Evolutionary conservation across 2,888 invertebrate species (phyloP).

Genomic region (Hypomecis atomaria): DNA sequence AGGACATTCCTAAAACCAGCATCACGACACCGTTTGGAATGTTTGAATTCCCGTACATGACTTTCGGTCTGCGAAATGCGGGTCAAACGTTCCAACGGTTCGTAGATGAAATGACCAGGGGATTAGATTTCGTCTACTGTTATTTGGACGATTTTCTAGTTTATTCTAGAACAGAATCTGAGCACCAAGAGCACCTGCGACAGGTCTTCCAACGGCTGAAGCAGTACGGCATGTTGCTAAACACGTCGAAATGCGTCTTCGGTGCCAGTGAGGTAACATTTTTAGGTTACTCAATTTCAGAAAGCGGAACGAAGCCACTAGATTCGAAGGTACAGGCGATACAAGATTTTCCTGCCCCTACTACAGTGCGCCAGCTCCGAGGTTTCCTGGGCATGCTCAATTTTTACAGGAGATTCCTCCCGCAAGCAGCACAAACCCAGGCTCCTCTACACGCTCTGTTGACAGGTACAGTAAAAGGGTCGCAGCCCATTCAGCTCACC

Average conservation of each 20-base stretch:
- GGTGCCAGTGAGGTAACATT: slow-evolving; percentile 33
- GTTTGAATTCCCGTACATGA: slow-evolving; percentile 60
- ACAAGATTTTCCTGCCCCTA: slow-evolving; percentile 29
- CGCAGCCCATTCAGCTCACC: background rate
- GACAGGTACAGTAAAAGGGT: background rate
- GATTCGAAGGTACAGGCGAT: slow-evolving; percentile 21
- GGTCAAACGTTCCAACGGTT: slow-evolving; percentile 37
- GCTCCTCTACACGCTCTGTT: background rate
- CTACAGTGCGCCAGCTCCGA: slow-evolving; percentile 35
- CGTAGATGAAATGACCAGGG: slow-evolving; percentile 35
- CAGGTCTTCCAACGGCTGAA: slow-evolving; percentile 11
- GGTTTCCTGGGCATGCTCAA: slow-evolving; percentile 42
- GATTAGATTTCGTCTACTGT: slow-evolving; percentile 3
- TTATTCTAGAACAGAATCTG: background rate
- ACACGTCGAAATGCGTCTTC: slow-evolving; percentile 15
- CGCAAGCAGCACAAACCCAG: background rate
- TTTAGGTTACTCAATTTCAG: slow-evolving; percentile 33
- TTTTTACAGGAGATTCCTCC: background rate
- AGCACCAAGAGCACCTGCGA: slow-evolving; percentile 11
- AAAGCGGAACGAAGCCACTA: slow-evolving; percentile 20
- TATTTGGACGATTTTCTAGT: slow-evolving; percentile 17
- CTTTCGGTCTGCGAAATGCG: slow-evolving; percentile 47
- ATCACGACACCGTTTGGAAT: slow-evolving; percentile 47
- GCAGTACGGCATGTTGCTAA: slow-evolving; percentile 11
- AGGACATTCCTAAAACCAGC: slow-evolving; percentile 58